A percentile compares a stretch with the other conserved stretches of the same genome.
phyloP scores from a whole-genome alignment of 1,140 invertebrate species.

The Periplaneta americana region DNA sequence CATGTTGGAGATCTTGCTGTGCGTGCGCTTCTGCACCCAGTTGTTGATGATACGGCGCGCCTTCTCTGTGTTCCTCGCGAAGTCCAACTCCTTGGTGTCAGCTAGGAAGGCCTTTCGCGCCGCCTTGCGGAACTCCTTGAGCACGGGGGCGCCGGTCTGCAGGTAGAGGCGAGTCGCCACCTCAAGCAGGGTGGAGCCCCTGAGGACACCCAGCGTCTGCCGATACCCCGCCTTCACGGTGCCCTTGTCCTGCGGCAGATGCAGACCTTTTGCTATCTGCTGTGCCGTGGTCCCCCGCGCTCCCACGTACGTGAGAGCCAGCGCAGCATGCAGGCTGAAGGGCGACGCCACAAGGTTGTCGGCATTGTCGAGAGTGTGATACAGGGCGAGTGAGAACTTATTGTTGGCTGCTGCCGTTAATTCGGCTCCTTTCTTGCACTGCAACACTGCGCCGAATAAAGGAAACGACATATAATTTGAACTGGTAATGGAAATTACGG shows the following conservation, averaged over 20 bases:
- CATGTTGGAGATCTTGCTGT: slow-evolving; percentile 63
- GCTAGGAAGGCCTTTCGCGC: slow-evolving; percentile 45
- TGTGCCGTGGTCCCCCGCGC: neutral
- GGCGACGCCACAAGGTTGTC: neutral
- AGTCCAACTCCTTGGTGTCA: slow-evolving; percentile 47
- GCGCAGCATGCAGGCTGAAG: neutral
- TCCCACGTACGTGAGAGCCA: neutral
- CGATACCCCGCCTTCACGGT: neutral
- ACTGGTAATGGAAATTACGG: too few species aligned
- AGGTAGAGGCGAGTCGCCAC: slow-evolving; percentile 60
- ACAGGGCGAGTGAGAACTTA: neutral
- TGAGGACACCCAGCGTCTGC: neutral
- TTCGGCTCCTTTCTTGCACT: too few species aligned
- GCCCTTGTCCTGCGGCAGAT: neutral
- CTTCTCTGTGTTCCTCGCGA: slow-evolving; percentile 37
- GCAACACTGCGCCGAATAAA: too few species aligned
- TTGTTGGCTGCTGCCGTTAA: neutral
- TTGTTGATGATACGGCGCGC: slow-evolving; percentile 49
- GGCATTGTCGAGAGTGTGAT: neutral
- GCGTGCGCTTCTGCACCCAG: slow-evolving; percentile 67
- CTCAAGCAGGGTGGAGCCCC: slow-evolving; percentile 41
- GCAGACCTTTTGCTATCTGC: neutral
- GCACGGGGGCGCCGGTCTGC: slow-evolving; percentile 41
- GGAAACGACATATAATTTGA: too few species aligned
- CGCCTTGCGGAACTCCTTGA: slow-evolving; percentile 38